Evolutionary conservation across 2,797 vertebrate species (phyloP).

Genomic region (Lepilemur septentrionalis): DNA sequence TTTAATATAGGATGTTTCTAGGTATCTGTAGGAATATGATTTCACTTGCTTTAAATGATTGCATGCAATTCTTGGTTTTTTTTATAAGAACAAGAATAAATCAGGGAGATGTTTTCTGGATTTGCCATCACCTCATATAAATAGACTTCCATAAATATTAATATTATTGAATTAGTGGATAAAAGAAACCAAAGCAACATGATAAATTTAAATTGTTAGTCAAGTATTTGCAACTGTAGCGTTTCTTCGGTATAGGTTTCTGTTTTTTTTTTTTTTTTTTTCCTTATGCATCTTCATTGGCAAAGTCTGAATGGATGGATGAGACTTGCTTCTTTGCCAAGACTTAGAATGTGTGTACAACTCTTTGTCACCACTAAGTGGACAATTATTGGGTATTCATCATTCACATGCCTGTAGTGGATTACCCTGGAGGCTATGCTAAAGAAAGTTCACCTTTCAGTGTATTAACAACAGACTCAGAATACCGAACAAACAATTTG

Average conservation of each 20-base stretch:
- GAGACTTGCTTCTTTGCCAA: neutral
- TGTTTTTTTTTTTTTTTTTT: neutral
- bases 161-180: neutral
- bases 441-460: conserved; percentile 32
- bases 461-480: neutral
- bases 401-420: neutral
- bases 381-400: conserved; percentile 21
- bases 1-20: neutral
- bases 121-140: neutral
- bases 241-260: neutral
- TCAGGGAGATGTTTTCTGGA: neutral
- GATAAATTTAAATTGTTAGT: neutral
- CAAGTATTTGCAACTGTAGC: neutral
- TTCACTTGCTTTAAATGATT: conserved; percentile 9
- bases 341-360: neutral
- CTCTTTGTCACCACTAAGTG: neutral
- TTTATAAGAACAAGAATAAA: neutral
- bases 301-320: conserved; percentile 12
- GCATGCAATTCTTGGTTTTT: neutral
- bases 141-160: neutral
- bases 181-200: neutral
- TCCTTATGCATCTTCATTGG: neutral
- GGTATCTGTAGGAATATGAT: neutral
- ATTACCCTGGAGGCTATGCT: neutral
- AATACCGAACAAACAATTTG: neutral